Evolutionary conservation across 1,140 invertebrate genomes (phyloP).

Genomic region (Euura saliciscinereae): DNA sequence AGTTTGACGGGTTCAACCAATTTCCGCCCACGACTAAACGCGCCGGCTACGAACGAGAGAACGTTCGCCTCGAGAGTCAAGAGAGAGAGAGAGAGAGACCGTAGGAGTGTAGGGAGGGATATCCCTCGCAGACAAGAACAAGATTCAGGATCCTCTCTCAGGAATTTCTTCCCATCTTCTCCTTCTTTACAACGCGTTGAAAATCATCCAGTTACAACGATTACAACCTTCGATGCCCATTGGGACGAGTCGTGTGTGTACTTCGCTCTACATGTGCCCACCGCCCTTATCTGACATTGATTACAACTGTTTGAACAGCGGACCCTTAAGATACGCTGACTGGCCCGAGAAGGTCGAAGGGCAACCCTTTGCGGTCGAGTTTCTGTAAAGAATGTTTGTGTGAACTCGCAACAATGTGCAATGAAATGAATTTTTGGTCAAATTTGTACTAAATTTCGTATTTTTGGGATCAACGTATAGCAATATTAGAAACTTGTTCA

Average conservation of each 20-base stretch:
- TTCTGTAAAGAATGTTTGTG: no score
- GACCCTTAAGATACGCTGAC: not conserved
- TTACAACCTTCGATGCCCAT: no score
- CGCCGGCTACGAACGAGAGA: not conserved
- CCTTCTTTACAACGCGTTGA: not conserved
- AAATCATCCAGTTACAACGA: no score
- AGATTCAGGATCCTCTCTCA: not conserved
- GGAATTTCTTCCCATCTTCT: not conserved
- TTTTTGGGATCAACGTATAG: no score
- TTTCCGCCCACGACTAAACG: constrained; percentile 44
- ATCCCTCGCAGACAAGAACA: not conserved
- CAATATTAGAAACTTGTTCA: no score
- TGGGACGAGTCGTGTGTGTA: no score
- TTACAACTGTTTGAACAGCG: not conserved
- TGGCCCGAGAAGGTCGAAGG: not conserved
- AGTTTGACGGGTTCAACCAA: constrained; percentile 44
- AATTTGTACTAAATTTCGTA: no score
- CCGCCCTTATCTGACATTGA: not conserved
- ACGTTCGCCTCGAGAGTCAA: constrained; percentile 3
- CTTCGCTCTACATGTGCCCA: not conserved
- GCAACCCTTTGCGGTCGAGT: not conserved
- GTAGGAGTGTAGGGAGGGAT: not conserved
- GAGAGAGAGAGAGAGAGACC: not conserved
- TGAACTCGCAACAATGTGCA: no score
- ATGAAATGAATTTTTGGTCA: no score